Conservation (phyloP, 35 echinoderm and acorn worm species). For the Strongylocentrotus purpuratus region DNA sequence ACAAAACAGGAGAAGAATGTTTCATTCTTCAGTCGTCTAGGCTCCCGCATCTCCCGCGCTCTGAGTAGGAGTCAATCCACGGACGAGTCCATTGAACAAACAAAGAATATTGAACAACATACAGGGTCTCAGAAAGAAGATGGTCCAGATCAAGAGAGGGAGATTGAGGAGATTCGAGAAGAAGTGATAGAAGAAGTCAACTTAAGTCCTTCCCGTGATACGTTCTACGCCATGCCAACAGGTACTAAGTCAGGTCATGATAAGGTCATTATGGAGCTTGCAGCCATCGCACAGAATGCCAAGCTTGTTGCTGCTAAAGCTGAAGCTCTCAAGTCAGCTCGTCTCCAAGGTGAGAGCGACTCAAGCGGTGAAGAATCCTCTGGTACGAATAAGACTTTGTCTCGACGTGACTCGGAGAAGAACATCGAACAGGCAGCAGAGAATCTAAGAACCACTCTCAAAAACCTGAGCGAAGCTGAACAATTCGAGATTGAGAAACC, state of each 20-base stretch:
- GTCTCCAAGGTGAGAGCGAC: not conserved
- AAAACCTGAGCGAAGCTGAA: conserved; percentile 25
- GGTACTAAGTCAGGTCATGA: not conserved
- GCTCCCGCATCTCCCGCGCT: conserved; percentile 12
- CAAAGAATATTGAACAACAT: not conserved
- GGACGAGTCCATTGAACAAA: not conserved
- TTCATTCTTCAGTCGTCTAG: conserved; percentile 22
- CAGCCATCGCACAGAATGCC: not conserved
- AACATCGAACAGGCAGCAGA: conserved; percentile 28
- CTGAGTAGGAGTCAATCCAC: conserved; percentile 7
- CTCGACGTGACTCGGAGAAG: conserved; percentile 23
- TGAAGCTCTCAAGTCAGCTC: conserved; percentile 2
- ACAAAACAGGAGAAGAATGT: not conserved
- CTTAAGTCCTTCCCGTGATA: not conserved
- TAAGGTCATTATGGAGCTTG: conserved; percentile 19
- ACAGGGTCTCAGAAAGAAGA: not conserved
- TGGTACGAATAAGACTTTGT: not conserved
- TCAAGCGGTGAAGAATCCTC: not conserved
- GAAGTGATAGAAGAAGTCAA: not conserved
- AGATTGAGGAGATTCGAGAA: not conserved
- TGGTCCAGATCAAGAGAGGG: not conserved
- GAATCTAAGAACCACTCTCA: not conserved
- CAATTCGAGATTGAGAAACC: not conserved
- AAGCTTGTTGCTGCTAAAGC: not conserved
- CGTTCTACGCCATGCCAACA: not conserved